Evolutionary conservation across 2,113 vertebrate species (phyloP).

Genomic region (Actenoides lindsayi): DNA sequence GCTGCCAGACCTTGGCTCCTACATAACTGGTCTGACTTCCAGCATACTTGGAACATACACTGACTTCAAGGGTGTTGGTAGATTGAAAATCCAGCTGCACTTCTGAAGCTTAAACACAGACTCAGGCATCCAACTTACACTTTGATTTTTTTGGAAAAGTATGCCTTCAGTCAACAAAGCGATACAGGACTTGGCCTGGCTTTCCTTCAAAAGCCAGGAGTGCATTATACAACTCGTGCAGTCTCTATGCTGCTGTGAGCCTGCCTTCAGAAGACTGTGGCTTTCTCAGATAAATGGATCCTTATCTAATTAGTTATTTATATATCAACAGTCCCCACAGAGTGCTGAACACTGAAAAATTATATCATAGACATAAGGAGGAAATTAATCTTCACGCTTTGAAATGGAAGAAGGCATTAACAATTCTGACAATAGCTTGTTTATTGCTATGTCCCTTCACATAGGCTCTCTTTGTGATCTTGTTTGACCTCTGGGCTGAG

Average conservation of each 20-base stretch:
- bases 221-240: background rate
- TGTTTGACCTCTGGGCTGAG: background rate
- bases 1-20: constrained; percentile 30
- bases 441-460: background rate
- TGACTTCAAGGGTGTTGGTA: background rate
- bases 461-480: background rate
- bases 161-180: constrained; percentile 26
- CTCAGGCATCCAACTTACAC: background rate
- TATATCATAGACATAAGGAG: background rate
- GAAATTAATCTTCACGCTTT: constrained; percentile 14
- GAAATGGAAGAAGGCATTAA: background rate
- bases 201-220: constrained; percentile 26
- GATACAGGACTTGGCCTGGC: background rate
- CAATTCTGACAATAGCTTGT: background rate
- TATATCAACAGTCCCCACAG: background rate
- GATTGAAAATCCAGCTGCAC: constrained; percentile 41
- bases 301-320: constrained; percentile 55
- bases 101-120: constrained; percentile 31
- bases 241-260: background rate
- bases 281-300: background rate
- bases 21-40: constrained; percentile 7
- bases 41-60: background rate
- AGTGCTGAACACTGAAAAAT: constrained; percentile 18
- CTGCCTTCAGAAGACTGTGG: background rate
- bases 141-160: constrained; percentile 46